These are phyloP conservation scores for Craterocephalus amniculus DNA, from an alignment of 2,797 vertebrate genomes.

Conservation along the genomic window DNA sequence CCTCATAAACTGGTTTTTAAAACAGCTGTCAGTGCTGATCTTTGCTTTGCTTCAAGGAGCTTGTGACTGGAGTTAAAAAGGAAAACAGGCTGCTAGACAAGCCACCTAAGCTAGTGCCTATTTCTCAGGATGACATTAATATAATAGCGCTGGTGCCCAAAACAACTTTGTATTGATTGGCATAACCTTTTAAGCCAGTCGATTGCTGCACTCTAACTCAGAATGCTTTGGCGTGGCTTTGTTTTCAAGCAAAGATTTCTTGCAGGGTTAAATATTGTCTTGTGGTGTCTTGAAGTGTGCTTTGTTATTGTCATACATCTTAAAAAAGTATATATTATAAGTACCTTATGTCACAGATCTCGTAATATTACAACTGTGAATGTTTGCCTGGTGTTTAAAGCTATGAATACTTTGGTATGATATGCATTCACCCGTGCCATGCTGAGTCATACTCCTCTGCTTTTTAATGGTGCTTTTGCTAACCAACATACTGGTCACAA, in stretches of 20 bases:
- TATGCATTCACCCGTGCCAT: slow-evolving; percentile 25
- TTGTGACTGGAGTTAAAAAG: slow-evolving; percentile 66
- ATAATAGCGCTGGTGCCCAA: slow-evolving; percentile 80
- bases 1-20: slow-evolving; percentile 27
- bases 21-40: slow-evolving; percentile 39
- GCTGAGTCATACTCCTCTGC: slow-evolving; percentile 59
- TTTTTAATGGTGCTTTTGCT: slow-evolving; percentile 46
- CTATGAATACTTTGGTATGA: slow-evolving; percentile 34
- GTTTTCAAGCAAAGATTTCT: slow-evolving; percentile 70
- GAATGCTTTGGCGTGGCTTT: slow-evolving; percentile 66
- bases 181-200: slow-evolving; percentile 84
- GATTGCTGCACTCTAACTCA: slow-evolving; percentile 77
- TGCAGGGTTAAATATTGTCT: slow-evolving; percentile 64
- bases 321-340: slow-evolving; percentile 13
- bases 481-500: slow-evolving; percentile 27
- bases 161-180: slow-evolving; percentile 85
- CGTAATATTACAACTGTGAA: not conserved
- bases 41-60: slow-evolving; percentile 57
- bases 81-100: slow-evolving; percentile 75
- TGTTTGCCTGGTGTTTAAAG: slow-evolving; percentile 13
- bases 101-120: slow-evolving; percentile 78
- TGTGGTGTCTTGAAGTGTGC: slow-evolving; percentile 27
- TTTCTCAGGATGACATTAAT: slow-evolving; percentile 84
- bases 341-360: not conserved
- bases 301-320: slow-evolving; percentile 9